These are phyloP conservation scores for Pygoscelis antarcticus DNA, from an alignment of 2,113 vertebrate genomes.

Conservation along the genomic window DNA sequence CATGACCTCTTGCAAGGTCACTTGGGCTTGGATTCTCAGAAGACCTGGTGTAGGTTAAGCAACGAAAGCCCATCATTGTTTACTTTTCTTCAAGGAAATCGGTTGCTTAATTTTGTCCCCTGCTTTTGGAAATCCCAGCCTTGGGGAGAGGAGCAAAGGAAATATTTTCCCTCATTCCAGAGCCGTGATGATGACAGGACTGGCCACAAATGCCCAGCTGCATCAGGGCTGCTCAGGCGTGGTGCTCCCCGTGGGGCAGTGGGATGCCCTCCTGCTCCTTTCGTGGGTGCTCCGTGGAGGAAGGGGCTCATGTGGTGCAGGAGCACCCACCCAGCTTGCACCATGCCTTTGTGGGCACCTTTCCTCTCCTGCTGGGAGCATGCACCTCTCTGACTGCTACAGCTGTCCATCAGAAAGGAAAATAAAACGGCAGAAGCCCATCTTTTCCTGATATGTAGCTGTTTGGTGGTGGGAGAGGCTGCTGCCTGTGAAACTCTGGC, in stretches of 20 bases:
- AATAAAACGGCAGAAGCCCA: not conserved
- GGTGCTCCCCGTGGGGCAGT: not conserved
- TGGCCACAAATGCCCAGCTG: not conserved
- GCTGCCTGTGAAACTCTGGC: not conserved
- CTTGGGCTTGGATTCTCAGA: not conserved
- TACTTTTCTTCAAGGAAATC: not conserved
- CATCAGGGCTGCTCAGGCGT: not conserved
- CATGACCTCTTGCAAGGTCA: not conserved
- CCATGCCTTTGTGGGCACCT: not conserved
- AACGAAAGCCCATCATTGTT: not conserved
- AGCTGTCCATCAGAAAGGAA: not conserved
- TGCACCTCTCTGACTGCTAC: not conserved
- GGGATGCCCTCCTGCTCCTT: not conserved
- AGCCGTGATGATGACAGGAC: not conserved
- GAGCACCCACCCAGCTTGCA: not conserved
- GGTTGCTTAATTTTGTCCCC: not conserved
- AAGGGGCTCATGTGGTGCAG: not conserved
- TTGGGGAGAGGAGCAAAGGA: not conserved
- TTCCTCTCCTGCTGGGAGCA: not conserved
- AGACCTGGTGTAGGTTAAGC: not conserved
- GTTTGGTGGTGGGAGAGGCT: not conserved
- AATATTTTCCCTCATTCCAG: not conserved
- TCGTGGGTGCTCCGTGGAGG: fast-evolving
- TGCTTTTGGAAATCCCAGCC: not conserved
- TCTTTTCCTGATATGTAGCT: not conserved